phyloP scores from a whole-genome alignment of 1,140 invertebrate genomes.

The Trachymyrmex cornetzi region DNA sequence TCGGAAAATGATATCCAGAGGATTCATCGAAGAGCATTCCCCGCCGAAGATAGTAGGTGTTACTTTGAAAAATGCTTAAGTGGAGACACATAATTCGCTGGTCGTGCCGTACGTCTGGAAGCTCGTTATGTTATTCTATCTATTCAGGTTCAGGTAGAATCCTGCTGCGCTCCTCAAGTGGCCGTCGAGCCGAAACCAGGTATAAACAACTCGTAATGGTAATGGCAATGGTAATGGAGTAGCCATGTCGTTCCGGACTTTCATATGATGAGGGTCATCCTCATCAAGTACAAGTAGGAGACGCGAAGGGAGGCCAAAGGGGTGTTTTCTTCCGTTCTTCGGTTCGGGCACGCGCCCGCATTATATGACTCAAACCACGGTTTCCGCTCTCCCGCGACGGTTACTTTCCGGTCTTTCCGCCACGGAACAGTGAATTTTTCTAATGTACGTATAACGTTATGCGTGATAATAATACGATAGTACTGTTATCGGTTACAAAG shows the following conservation, averaged over 20 bases:
- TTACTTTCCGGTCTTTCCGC: conserved; percentile 67
- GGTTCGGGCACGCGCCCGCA: conserved; percentile 78
- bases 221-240: conserved; percentile 81
- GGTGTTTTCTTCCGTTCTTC: conserved; percentile 26
- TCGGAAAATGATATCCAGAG: background rate
- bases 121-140: background rate
- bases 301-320: conserved; percentile 51
- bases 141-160: conserved; percentile 24
- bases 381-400: conserved; percentile 80
- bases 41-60: background rate
- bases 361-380: conserved; percentile 64
- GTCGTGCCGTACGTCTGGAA: background rate
- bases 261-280: conserved; percentile 44
- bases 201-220: conserved; percentile 54
- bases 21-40: background rate
- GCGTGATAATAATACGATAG: background rate
- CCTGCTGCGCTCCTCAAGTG: conserved; percentile 23
- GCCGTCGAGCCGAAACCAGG: conserved; percentile 18
- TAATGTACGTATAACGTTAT: background rate
- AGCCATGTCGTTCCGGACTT: conserved; percentile 79
- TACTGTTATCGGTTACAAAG: background rate
- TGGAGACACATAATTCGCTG: conserved; percentile 20
- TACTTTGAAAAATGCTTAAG: background rate
- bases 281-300: background rate
- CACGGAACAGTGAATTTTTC: conserved; percentile 13